These are phyloP conservation scores for Eulemur macaco DNA, from an alignment of 2,113 vertebrate genomes.

Conservation along the genomic window DNA sequence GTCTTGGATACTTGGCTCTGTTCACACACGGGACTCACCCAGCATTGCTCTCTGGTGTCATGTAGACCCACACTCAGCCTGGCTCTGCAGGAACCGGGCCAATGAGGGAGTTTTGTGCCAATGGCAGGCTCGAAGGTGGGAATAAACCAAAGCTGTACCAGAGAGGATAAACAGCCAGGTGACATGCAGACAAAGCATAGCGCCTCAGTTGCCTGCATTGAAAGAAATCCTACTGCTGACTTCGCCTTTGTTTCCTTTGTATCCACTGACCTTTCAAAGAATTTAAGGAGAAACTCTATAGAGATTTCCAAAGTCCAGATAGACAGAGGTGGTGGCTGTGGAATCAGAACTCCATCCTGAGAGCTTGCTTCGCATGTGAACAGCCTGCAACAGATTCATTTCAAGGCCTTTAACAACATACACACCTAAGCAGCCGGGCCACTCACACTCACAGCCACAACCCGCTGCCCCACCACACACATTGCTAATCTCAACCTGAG, in stretches of 20 bases:
- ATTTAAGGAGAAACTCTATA: neutral
- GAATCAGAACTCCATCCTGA: neutral
- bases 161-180: too few relatives aligned
- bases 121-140: neutral
- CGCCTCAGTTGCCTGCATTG: rapidly evolving
- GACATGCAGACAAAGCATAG: neutral
- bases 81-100: neutral
- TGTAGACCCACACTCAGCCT: neutral
- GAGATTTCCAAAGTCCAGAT: neutral
- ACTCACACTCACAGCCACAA: neutral
- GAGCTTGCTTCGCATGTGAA: neutral
- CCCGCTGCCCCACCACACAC: neutral
- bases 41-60: rapidly evolving
- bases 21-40: rapidly evolving
- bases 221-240: neutral
- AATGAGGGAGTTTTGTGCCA: neutral
- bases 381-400: rapidly evolving
- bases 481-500: neutral
- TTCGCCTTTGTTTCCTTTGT: neutral
- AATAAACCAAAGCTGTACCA: neutral
- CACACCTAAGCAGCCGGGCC: neutral
- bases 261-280: neutral
- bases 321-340: neutral
- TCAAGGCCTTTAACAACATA: rapidly evolving
- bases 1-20: neutral